Evolutionary conservation across 2,888 invertebrate species (phyloP).

Genomic region (Mythimna vitellina): DNA sequence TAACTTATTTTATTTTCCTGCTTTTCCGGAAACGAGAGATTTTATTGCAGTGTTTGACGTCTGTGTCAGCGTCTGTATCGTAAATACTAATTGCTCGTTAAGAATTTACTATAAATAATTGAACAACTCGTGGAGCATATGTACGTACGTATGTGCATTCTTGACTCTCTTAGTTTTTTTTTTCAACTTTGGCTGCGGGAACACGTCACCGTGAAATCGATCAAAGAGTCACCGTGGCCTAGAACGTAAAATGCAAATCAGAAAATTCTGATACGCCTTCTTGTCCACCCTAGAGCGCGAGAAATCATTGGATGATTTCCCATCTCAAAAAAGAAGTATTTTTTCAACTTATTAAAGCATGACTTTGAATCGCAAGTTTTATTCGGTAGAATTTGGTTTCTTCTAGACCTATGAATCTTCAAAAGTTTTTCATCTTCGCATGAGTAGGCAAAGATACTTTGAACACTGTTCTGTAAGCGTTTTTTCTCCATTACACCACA

Average conservation of each 20-base stretch:
- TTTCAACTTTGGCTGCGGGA: too few relatives aligned
- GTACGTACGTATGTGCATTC: neutral
- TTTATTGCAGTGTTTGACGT: constrained; percentile 32
- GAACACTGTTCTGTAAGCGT: neutral
- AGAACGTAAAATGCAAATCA: too few relatives aligned
- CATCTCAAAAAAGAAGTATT: too few relatives aligned
- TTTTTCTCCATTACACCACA: too few relatives aligned
- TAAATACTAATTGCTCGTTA: constrained; percentile 26
- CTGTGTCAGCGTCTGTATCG: constrained; percentile 1
- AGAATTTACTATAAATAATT: neutral
- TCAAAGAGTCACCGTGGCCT: too few relatives aligned
- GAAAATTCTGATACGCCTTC: too few relatives aligned
- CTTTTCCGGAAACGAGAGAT: constrained; percentile 34
- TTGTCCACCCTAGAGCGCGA: too few relatives aligned
- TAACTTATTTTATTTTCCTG: constrained; percentile 32
- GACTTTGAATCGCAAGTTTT: too few relatives aligned
- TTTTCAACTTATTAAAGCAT: too few relatives aligned
- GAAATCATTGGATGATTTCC: too few relatives aligned
- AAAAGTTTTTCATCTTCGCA: neutral
- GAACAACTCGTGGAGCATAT: neutral
- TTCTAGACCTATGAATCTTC: neutral
- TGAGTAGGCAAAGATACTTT: neutral
- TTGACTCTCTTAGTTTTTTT: neutral
- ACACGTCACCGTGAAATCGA: too few relatives aligned
- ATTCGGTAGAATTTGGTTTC: neutral